A percentile compares a stretch with the other conserved stretches of the same genome.
Evolutionary conservation across 2,113 vertebrate species (phyloP).

Genomic region (Myanophis thanlyinensis): DNA sequence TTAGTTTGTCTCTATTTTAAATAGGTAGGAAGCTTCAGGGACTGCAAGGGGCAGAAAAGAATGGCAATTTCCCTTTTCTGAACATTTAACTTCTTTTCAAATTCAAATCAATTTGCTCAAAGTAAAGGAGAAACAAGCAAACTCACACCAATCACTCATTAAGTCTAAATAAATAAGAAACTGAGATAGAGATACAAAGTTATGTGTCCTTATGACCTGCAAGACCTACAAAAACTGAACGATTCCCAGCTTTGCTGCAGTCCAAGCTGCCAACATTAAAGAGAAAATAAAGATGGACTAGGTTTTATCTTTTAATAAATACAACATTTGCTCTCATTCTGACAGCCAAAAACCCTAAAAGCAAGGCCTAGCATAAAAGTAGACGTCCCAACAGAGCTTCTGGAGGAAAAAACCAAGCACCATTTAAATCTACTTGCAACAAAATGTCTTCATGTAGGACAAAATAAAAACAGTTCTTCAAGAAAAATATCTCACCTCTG

Average conservation of each 20-base stretch:
- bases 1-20: neutral
- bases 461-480: conserved; percentile 24
- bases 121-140: neutral
- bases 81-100: neutral
- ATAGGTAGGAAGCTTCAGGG: neutral
- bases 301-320: conserved; percentile 23
- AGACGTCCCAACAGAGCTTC: conserved; percentile 38
- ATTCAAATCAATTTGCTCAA: neutral
- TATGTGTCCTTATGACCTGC: neutral
- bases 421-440: conserved; percentile 18
- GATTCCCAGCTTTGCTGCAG: neutral
- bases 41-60: neutral
- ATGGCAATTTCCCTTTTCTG: neutral
- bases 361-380: conserved; percentile 7
- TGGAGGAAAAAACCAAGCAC: conserved; percentile 34
- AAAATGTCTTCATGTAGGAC: conserved; percentile 19
- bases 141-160: neutral
- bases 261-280: neutral
- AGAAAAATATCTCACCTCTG: conserved; percentile 13
- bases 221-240: neutral
- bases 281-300: conserved; percentile 27
- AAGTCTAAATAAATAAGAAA: neutral
- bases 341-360: conserved; percentile 44
- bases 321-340: conserved; percentile 17
- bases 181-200: neutral